Conservation (phyloP, 2,113 vertebrate species). For the Gasterosteus aculeatus region DNA sequence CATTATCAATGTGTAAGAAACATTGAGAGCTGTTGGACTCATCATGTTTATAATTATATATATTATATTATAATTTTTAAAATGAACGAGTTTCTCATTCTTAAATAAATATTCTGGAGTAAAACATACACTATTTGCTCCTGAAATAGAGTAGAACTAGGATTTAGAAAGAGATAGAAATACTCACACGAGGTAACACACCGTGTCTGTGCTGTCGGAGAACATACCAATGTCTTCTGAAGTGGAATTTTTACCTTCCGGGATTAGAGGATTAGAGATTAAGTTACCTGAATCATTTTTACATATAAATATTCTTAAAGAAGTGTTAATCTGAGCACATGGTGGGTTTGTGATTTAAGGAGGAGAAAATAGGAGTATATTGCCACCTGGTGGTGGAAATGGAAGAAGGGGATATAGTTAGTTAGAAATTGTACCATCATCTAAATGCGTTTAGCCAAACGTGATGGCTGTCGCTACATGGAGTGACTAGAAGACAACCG, state of each 20-base stretch:
- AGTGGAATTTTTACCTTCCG: not conserved
- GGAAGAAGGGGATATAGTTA: not conserved
- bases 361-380: not conserved
- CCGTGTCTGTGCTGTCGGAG: not conserved
- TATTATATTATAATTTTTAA: not conserved
- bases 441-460: too few relatives aligned
- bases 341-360: not conserved
- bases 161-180: not conserved
- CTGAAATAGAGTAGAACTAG: not conserved
- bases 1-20: not conserved
- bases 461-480: too few relatives aligned
- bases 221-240: slow-evolving; percentile 1
- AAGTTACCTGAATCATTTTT: not conserved
- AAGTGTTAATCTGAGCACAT: not conserved
- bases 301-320: not conserved
- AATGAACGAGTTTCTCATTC: not conserved
- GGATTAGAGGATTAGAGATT: not conserved
- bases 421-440: too few relatives aligned
- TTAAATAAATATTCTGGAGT: not conserved
- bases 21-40: not conserved
- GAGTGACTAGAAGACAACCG: not conserved
- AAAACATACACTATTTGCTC: not conserved
- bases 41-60: slow-evolving; percentile 5
- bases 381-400: slow-evolving; percentile 47
- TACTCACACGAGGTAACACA: not conserved